Percentiles rank a stretch among this genome's conserved stretches.
phyloP scores from a whole-genome alignment of 2,888 invertebrate species.

The Protonemura montana region DNA sequence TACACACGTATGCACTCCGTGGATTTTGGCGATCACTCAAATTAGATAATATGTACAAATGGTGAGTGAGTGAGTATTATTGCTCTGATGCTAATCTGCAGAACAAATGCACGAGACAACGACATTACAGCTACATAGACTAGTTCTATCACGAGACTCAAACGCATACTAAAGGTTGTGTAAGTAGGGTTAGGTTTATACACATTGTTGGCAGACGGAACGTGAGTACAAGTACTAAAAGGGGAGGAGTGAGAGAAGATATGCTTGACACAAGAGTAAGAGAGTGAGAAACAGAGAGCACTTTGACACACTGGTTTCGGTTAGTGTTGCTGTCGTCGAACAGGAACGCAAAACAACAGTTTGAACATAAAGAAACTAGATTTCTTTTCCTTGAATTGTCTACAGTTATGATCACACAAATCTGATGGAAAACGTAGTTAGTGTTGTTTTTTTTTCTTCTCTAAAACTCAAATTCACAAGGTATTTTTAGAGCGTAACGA shows the following conservation, averaged over 20 bases:
- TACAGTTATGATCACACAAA: not conserved
- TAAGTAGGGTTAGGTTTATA: not conserved
- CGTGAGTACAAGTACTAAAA: not conserved
- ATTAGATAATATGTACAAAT: not conserved
- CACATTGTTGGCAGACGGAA: not conserved
- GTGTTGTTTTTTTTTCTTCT: no score
- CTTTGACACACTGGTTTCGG: conserved; percentile 12
- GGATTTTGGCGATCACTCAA: not conserved
- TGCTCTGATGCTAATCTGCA: not conserved
- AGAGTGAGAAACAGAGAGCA: not conserved
- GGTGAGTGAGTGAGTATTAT: not conserved
- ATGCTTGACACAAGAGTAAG: not conserved
- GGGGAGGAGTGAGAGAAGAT: not conserved
- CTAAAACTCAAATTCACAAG: not conserved
- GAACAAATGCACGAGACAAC: not conserved
- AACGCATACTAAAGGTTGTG: not conserved
- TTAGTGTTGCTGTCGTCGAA: not conserved
- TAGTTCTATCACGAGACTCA: not conserved
- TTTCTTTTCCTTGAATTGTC: not conserved
- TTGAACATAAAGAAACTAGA: not conserved
- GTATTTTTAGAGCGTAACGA: not conserved
- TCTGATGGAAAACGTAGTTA: not conserved
- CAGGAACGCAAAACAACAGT: not conserved
- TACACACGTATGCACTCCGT: not conserved
- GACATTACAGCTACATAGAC: not conserved